These are phyloP conservation scores for Emys orbicularis DNA, from an alignment of 2,797 vertebrate species.

Conservation along the genomic window DNA sequence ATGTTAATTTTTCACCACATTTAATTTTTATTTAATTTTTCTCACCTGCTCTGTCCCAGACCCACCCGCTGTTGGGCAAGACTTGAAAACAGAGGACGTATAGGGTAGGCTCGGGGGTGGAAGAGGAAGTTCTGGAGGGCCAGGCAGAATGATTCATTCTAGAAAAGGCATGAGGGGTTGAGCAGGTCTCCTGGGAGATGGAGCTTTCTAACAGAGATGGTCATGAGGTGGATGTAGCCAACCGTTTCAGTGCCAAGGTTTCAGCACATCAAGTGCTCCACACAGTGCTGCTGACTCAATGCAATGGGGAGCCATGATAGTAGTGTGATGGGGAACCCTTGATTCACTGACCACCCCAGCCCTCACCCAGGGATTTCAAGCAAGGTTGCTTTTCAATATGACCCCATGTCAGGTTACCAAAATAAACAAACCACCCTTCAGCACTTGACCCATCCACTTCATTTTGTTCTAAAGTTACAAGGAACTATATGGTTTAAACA, in stretches of 20 bases:
- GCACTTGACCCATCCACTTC: not conserved
- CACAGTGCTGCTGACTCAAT: not conserved
- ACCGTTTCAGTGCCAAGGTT: not conserved
- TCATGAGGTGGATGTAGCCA: not conserved
- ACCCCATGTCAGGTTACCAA: not conserved
- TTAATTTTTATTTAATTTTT: not conserved
- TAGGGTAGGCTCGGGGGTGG: not conserved
- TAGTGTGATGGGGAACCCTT: not conserved
- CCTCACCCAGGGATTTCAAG: not conserved
- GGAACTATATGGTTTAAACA: slow-evolving; percentile 32
- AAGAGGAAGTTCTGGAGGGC: not conserved
- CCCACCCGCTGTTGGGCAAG: not conserved
- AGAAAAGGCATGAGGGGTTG: not conserved
- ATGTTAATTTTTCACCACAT: not conserved
- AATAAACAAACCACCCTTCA: not conserved
- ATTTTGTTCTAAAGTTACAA: slow-evolving; percentile 50
- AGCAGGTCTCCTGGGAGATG: not conserved
- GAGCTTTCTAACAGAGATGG: not conserved
- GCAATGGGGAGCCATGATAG: not conserved
- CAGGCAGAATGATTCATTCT: not conserved
- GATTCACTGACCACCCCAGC: not conserved
- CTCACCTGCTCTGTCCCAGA: not conserved
- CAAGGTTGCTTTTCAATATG: not conserved
- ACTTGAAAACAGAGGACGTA: not conserved
- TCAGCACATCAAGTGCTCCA: not conserved